Percentiles rank a stretch among this genome's conserved stretches.
phyloP scores from a whole-genome alignment of 2,113 vertebrate genomes.

The Candoia aspera region DNA sequence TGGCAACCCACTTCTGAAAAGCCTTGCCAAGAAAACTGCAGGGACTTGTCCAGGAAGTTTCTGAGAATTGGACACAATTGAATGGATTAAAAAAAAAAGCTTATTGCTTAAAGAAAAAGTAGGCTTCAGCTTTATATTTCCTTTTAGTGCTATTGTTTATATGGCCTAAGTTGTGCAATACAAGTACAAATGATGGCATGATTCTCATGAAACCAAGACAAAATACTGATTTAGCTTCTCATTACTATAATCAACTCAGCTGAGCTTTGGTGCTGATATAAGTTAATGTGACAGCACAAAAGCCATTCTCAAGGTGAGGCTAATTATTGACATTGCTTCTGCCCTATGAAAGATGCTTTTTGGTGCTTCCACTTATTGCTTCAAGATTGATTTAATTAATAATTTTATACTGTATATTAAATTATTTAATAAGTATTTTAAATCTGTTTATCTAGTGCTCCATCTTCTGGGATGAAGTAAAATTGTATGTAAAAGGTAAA shows the following conservation, averaged over 20 bases:
- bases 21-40: too few relatives aligned
- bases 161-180: background rate
- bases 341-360: constrained; percentile 27
- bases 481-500: background rate
- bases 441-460: background rate
- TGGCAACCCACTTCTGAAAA: too few relatives aligned
- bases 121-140: background rate
- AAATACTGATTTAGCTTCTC: constrained; percentile 67
- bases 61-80: too few relatives aligned
- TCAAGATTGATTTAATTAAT: constrained; percentile 26
- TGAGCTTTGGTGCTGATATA: constrained; percentile 59
- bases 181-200: background rate
- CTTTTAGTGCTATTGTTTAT: constrained; percentile 52
- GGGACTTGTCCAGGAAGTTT: too few relatives aligned
- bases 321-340: constrained; percentile 21
- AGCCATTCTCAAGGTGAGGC: constrained; percentile 61
- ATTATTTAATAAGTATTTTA: constrained; percentile 6
- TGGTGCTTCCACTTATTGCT: constrained; percentile 24
- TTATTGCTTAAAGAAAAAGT: background rate
- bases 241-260: constrained; percentile 68
- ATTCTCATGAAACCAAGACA: constrained; percentile 46
- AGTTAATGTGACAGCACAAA: constrained; percentile 61
- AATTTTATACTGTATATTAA: background rate
- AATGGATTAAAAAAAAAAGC: background rate
- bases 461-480: background rate